Evolutionary conservation across 2,888 invertebrate species (phyloP), one percentile per base, ranked within the genome.

Genomic region (Sarcophaga carnaria): DNA sequence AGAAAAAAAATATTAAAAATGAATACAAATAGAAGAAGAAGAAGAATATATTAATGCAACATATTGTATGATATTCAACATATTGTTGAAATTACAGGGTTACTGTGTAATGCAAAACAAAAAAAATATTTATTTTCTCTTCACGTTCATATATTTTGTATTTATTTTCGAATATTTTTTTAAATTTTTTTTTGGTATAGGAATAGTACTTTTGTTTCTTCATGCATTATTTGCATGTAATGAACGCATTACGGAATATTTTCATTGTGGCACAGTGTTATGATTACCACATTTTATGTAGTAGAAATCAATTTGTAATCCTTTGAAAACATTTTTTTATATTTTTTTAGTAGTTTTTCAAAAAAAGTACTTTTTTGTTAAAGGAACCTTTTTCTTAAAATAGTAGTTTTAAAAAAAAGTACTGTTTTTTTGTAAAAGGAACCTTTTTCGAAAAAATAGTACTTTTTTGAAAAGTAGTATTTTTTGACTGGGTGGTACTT

Each of bases 1-100:
- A 37, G 10, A 37, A 37, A 37, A 37, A 37, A 37, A 8, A 10
- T 37, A 37, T 37, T 37, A 37, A 8, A 37, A 37, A 37, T 37
- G 37, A 37, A 37, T 37, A 37, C 37, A 37, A 37, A 37, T 37
- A 37, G 37, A 10, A 37, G 8, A 37, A 37, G 37, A 37, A 37
- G 27, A 66, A n/a, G 17, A 6, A 59, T 59, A 59, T 59, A 59
- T 59, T 37, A 37, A 37, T 37, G 37, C 37, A 54, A 54, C 54
- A 54, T 17, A 54, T 54, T 54, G 54, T 54, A 54, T 54, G 54
- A 54, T 14, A 54, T 80, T 67, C 14, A 67, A 76, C 63, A 70
- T 70, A 83, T 83, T 83, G 67, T 85, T 80, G 71, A 76, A 80
- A 84, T 76, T 74, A 22, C 75, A 70, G 66, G 75, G 80, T 76